Evolutionary conservation across 2,888 invertebrate genomes (phyloP), one percentile per base, ranked within the genome.

Genomic region (Drepana falcataria): DNA sequence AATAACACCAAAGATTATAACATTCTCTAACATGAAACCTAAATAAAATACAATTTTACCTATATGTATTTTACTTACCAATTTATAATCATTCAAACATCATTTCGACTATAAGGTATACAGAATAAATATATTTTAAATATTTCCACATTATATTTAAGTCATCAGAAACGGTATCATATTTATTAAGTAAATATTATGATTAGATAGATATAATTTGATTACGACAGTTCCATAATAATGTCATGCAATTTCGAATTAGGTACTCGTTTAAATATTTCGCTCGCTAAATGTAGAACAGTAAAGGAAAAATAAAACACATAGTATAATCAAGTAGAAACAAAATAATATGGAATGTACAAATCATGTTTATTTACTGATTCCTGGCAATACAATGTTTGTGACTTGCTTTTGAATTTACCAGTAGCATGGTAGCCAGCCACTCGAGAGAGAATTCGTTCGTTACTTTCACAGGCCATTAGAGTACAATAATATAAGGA

Each of bases 261-360:
- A 21, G 21, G 21, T 68, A 78, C 69, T 71, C 76, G 69, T 63
- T 68, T 70, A 68, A 68, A 68, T 64, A 71, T 79, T 71, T 80
- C 69, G 75, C 76, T 81, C 71, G 74, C 81, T 81, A 76, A 64
- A 66, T 66, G 71, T 76, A 81, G 74, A 77, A 72, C 68, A 68
- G 77, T 76, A 74, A 71, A 90, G 87, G 87, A 87, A 91, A 21
- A 89, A 88, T 89, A 90, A 90, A 89, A 90, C 86, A 81, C 83
- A 82, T 9, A 77, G 77, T 79, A 85, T 79, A 83, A 82, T 83
- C 75, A 90, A 91, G 87, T 89, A 90, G 91, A 92, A 93, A 93
- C 92, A 92, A 93, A 93, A 92, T 92, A 93, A 93, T 93, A 94
- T 94, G 94, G 94, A 95, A 94, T 94, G 94, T 94, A 94, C 94